Conservation (phyloP, 2,888 invertebrate species). For the Orchesellides sinensis region DNA sequence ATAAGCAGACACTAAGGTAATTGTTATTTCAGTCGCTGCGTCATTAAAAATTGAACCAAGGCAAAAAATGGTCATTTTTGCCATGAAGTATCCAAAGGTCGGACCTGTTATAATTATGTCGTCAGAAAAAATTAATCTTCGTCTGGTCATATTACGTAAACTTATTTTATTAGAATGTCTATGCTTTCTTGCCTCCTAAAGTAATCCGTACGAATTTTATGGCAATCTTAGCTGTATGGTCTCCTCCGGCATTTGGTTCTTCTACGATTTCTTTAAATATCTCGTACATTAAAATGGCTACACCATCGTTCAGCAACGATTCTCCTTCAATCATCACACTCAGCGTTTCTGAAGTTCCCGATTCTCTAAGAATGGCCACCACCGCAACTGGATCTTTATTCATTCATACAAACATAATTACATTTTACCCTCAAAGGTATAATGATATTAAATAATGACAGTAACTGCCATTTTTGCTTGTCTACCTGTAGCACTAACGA, state of each 20-base stretch:
- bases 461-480: no score
- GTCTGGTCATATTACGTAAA: no score
- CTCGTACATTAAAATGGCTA: conserved; percentile 78
- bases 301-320: conserved; percentile 78
- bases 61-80: conserved; percentile 76
- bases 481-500: conserved; percentile 78
- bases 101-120: conserved; percentile 75
- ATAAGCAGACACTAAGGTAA: conserved; percentile 78
- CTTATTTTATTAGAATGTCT: neutral
- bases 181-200: conserved; percentile 71
- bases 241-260: conserved; percentile 31
- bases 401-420: neutral
- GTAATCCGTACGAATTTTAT: conserved; percentile 75
- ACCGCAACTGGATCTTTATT: conserved; percentile 77
- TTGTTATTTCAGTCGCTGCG: conserved; percentile 77
- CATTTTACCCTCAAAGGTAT: neutral
- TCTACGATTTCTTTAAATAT: conserved; percentile 70
- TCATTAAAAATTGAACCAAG: conserved; percentile 77
- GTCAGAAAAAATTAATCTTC: neutral
- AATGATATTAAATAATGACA: neutral
- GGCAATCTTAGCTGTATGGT: conserved; percentile 55
- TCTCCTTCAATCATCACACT: conserved; percentile 78
- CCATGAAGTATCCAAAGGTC: conserved; percentile 77
- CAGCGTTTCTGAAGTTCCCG: conserved; percentile 75
- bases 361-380: conserved; percentile 77